These are phyloP conservation scores for Tyrannus savana DNA, from an alignment of 2,113 vertebrate species.

Conservation along the genomic window DNA sequence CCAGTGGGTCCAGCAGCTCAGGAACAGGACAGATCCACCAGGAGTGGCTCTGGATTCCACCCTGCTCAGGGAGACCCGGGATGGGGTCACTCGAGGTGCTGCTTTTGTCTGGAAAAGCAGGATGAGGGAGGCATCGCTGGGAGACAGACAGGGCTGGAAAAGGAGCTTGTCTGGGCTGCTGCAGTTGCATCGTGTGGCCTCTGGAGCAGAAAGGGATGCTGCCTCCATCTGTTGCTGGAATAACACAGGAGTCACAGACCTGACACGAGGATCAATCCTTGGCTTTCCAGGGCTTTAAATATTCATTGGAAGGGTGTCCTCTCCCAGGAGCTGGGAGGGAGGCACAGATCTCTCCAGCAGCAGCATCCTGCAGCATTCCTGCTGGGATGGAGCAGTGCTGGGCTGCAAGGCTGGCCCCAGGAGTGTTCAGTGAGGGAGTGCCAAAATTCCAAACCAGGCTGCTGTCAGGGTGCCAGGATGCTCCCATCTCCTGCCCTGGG, in stretches of 20 bases:
- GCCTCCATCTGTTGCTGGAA: neutral
- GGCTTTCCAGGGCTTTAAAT: neutral
- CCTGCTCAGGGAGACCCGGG: neutral
- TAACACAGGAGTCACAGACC: neutral
- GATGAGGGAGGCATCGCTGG: neutral
- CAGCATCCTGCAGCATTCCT: neutral
- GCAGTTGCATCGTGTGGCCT: fast-evolving
- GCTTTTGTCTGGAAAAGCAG: neutral
- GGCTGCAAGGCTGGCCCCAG: neutral
- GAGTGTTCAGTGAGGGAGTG: neutral
- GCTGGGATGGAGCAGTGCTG: neutral
- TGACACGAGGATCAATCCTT: fast-evolving
- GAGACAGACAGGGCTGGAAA: neutral
- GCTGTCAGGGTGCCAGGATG: neutral
- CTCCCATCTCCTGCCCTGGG: neutral
- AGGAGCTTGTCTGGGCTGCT: neutral
- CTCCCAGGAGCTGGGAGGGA: neutral
- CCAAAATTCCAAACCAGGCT: neutral
- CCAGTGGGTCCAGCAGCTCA: too few relatives aligned
- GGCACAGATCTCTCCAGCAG: neutral
- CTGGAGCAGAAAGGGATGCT: neutral
- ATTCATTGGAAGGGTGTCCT: neutral
- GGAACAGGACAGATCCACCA: neutral
- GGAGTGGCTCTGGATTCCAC: neutral
- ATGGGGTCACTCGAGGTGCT: neutral